Base-by-base conservation (phyloP, 2,888 invertebrate genomes). In the Dynastes tityus region DNA sequence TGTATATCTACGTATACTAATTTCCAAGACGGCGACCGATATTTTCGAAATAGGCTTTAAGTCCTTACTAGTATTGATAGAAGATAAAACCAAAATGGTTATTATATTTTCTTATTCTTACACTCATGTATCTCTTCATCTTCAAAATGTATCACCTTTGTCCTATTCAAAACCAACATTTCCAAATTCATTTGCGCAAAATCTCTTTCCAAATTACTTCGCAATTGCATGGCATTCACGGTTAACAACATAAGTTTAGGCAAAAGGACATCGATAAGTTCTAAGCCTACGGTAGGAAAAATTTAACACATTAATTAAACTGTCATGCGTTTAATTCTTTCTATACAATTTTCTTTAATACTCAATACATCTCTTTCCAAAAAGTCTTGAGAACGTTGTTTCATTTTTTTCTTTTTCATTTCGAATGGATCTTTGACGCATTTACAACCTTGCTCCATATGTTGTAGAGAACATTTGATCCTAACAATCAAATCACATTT, bases 401-500 rank as follows among this genome's bases (percentile, higher is more conserved):
- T 67, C 16, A 4, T 8, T 55, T 49, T 51, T 29, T 29, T 9
- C 27, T 53, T 22, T 2, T 51, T 37, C 13, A 6, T n/a, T 32
- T 67, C 45, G 5, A 45, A 58, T 61, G 78, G 73, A 53, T 64
- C 65, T 37, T 73, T 55, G 16, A 78, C 29, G 13, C n/a, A 65
- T 65, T 78, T 78, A 53, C 78, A 78, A 53, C 6, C 49, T 65
- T 71, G 71, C 40, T 78, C 73, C 40, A 78, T 51, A 22, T 73
- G 73, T 64, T 78, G 78, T 37, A 78, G 65, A n/a, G 63, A 73
- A n/a, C 49, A 32, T 65, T 78, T 78, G 51, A 78, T 67, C 22
- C 16, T 32, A 9, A 53, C 51, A 45, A 78, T 51, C 11, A 58
- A 27, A 13, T 53, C 32, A 4, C 45, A 55, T 13, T 53, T 51